Base-by-base conservation (phyloP, 2,888 invertebrate genomes). In the Dastarcus helophoroides region DNA sequence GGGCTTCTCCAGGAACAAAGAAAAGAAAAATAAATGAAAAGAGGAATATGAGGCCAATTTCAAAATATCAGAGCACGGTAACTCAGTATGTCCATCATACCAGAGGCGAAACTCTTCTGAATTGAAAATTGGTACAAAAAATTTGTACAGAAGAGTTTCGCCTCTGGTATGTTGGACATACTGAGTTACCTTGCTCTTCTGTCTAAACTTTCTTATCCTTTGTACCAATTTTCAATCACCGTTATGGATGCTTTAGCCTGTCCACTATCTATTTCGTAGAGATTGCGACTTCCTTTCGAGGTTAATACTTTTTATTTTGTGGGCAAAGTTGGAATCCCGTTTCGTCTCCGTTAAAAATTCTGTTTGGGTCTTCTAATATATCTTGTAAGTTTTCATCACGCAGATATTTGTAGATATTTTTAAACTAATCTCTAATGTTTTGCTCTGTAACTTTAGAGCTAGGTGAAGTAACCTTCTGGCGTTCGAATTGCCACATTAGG, bases 291-390 rank as follows among this genome's bases (percentile, higher is more conserved):
- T 7, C 19, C 19, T n/a, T 17, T 17, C 19, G 19, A n/a, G 6
- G 19, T n/a, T n/a, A 17, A 17, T 17, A 17, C 19, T 32, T 32
- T 32, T 26, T 33, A 29, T 36, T 33, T 26, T n/a, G 22, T 26
- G 17, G 29, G 21, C 29, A 33, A 28, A 36, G 12, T n/a, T 22
- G 7, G 23, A 35, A 32, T 10, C 25, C 14, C 8, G 35, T 27
- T 22, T 35, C 22, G 14, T 32, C 31, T 8, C 14, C 22, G 2
- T 33, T 27, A 4, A 27, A 33, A 16, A 32, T 21, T 27, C 22
- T 19, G 23, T 13, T 11, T 11, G 23, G 11, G 21, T 35, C 25
- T 2, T 17, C 15, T 26, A 30, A 30, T 33, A 36, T 29, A 22
- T 33, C 10, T 33, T 26, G 19, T 9, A 26, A 26, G n/a, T 9